Evolutionary conservation across 2,113 vertebrate species (phyloP).

Genomic region (Naja naja): DNA sequence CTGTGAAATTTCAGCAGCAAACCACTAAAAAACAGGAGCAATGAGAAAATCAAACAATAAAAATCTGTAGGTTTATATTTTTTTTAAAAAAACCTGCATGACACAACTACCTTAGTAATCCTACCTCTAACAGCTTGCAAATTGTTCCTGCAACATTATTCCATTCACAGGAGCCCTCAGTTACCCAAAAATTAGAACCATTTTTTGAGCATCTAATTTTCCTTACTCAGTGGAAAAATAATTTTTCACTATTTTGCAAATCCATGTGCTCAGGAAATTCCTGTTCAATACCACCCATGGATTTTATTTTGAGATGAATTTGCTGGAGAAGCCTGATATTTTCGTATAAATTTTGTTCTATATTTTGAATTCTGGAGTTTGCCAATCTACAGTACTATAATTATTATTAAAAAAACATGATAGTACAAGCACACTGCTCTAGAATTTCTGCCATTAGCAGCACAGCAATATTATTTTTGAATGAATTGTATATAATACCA

Average conservation of each 20-base stretch:
- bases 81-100: neutral
- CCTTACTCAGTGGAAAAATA: neutral
- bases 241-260: neutral
- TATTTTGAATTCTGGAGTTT: neutral
- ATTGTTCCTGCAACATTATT: neutral
- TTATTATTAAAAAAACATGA: neutral
- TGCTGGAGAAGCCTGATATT: neutral
- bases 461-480: neutral
- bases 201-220: neutral
- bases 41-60: neutral
- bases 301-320: neutral
- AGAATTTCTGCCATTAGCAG: neutral
- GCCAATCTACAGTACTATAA: neutral
- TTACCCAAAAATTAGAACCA: neutral
- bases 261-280: neutral
- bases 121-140: neutral
- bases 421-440: neutral
- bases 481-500: neutral
- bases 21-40: neutral
- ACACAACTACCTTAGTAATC: neutral
- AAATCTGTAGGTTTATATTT: neutral
- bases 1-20: neutral
- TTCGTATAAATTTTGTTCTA: neutral
- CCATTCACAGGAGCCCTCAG: neutral
- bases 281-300: neutral